Conservation (phyloP, 1,140 invertebrate species). For the Druon quercuslanigerum region DNA sequence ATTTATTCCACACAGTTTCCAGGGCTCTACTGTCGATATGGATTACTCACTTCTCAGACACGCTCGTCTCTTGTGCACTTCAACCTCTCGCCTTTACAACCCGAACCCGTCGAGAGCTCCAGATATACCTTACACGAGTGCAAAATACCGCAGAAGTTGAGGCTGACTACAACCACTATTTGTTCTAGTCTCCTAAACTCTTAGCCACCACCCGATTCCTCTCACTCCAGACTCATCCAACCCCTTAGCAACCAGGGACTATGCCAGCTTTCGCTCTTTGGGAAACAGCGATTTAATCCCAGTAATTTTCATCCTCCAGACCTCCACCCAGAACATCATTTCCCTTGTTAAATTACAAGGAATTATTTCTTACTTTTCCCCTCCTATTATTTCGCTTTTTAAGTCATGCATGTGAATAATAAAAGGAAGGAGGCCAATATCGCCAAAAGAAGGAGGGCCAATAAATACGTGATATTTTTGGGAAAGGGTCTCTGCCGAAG, state of each 20-base stretch:
- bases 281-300: not conserved
- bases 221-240: conserved; percentile 33
- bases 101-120: not conserved
- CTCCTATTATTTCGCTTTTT: not conserved
- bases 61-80: conserved; percentile 5
- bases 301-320: not conserved
- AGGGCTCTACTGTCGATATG: conserved; percentile 9
- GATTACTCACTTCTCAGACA: conserved; percentile 15
- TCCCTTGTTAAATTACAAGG: not conserved
- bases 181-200: conserved; percentile 67
- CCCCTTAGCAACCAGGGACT: conserved; percentile 3
- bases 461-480: too few species aligned
- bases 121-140: conserved; percentile 36
- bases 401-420: not conserved
- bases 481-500: too few species aligned
- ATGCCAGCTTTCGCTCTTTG: conserved; percentile 10
- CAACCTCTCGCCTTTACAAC: conserved; percentile 27
- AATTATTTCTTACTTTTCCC: not conserved
- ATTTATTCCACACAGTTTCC: conserved; percentile 16
- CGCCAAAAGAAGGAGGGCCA: too few species aligned
- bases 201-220: conserved; percentile 60
- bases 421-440: too few species aligned
- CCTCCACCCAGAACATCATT: not conserved
- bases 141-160: conserved; percentile 69
- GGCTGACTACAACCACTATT: conserved; percentile 72